phyloP scores from a whole-genome alignment of 2,797 vertebrate species.

The Sebastes elongatus region DNA sequence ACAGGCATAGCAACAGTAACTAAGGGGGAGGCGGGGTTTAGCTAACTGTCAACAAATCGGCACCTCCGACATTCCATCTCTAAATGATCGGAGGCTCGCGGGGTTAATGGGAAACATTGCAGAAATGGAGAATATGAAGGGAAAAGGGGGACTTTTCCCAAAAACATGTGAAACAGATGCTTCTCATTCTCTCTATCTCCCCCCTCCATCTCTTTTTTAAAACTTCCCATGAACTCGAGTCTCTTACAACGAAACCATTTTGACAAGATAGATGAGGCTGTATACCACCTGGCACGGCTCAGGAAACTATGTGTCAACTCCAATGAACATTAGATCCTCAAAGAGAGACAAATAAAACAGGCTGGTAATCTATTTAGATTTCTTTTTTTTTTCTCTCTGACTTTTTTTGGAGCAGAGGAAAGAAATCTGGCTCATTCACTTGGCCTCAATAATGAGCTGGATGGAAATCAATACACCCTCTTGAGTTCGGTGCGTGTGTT shows the following conservation, averaged over 20 bases:
- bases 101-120: slow-evolving; percentile 14
- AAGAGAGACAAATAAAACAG: slow-evolving; percentile 40
- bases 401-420: slow-evolving; percentile 18
- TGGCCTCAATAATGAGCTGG: slow-evolving; percentile 54
- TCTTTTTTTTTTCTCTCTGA: slow-evolving; percentile 7
- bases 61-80: not conserved
- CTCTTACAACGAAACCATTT: slow-evolving; percentile 36
- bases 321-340: slow-evolving; percentile 60
- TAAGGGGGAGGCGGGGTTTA: not conserved
- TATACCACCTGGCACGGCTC: slow-evolving; percentile 32
- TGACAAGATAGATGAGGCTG: slow-evolving; percentile 50
- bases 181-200: slow-evolving; percentile 23
- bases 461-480: slow-evolving; percentile 50
- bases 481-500: slow-evolving; percentile 28
- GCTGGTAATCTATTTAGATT: slow-evolving; percentile 24
- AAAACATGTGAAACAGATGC: slow-evolving; percentile 36
- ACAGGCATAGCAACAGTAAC: not conserved
- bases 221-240: slow-evolving; percentile 25
- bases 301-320: slow-evolving; percentile 57
- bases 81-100: not conserved
- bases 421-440: slow-evolving; percentile 39
- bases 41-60: not conserved
- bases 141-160: slow-evolving; percentile 14
- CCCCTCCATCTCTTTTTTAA: not conserved
- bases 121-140: slow-evolving; percentile 10